phyloP scores from a whole-genome alignment of 2,797 vertebrate species.

The Artibeus jamaicensis region DNA sequence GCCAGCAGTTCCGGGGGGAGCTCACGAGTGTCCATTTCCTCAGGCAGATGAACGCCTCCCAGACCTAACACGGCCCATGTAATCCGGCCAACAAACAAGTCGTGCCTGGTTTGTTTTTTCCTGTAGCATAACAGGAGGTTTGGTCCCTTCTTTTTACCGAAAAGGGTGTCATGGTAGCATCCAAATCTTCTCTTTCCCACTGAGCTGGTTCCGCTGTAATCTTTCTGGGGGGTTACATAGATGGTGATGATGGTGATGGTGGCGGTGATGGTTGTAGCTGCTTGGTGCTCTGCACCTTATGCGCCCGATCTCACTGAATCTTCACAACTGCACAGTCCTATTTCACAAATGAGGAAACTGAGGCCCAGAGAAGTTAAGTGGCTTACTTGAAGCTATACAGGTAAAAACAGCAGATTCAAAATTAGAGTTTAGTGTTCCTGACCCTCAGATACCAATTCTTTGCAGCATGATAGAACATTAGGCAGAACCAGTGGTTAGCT shows the following conservation, averaged over 20 bases:
- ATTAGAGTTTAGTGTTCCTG: neutral
- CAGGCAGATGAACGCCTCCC: neutral
- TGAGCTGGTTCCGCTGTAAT: neutral
- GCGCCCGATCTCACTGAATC: neutral
- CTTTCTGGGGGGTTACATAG: neutral
- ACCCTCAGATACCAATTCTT: neutral
- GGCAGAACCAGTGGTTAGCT: neutral
- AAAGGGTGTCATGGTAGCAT: neutral
- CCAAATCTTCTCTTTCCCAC: neutral
- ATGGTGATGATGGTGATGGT: neutral
- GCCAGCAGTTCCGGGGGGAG: neutral
- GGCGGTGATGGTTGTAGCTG: neutral
- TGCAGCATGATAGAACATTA: neutral
- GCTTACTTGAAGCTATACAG: neutral
- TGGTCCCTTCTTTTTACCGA: neutral
- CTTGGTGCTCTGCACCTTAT: neutral
- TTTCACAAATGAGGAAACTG: neutral
- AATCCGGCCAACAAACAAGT: neutral
- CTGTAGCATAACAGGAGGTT: fast-evolving
- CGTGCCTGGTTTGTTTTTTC: neutral
- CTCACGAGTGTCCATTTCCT: neutral
- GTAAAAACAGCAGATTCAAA: neutral
- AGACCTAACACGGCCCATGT: neutral
- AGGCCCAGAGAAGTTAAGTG: neutral
- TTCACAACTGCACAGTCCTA: neutral